Base-by-base conservation (phyloP, 2,888 invertebrate species). In the Himalopsyche japonica region DNA sequence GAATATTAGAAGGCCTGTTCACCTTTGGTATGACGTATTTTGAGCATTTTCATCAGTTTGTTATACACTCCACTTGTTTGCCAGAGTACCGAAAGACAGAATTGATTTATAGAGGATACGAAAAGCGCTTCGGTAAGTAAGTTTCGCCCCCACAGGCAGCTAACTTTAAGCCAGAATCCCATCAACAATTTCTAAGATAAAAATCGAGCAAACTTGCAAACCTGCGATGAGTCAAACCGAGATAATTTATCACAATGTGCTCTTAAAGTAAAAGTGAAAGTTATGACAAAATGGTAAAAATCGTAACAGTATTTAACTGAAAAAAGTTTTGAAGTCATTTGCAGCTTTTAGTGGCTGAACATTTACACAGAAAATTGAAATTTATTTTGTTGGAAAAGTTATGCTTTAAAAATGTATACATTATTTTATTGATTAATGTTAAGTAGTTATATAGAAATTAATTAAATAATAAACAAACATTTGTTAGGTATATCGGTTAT, bases 151-250 rank as follows among this genome's bases (percentile, higher is more conserved):
- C 43, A 15, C 70, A 37, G 77, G 2, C 18, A 77, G n/a, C 77
- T 34, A 77, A 77, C 77, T 77, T 77, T 37, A n/a, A 77, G 34
- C 77, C 10, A 18, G 34, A 77, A 77, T 34, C 43, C 37, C 77
- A 37, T 77, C 77, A 77, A 43, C 77, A 77, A 77, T 34, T 77
- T 34, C 43, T 20, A 77, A 77, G 77, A 77, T 77, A 77, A 77
- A 77, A 77, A 70, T 70, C 70, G 30, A 27, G 24, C 70, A 30
- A 70, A 70, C 70, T 70, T 30, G 70, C 70, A 70, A 27, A 70
- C 30, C 70, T 70, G 30, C 70, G 70, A 70, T 70, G 70, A 70
- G 24, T 27, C 70, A 27, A 27, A 30, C 30, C 27, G 70, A 24
- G 70, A 70, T 70, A 70, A 70, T 70, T 70, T 70, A 70, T 70